These are phyloP conservation scores for Eurytemora carolleeae DNA, from an alignment of 1,140 invertebrate species.

Conservation along the genomic window DNA sequence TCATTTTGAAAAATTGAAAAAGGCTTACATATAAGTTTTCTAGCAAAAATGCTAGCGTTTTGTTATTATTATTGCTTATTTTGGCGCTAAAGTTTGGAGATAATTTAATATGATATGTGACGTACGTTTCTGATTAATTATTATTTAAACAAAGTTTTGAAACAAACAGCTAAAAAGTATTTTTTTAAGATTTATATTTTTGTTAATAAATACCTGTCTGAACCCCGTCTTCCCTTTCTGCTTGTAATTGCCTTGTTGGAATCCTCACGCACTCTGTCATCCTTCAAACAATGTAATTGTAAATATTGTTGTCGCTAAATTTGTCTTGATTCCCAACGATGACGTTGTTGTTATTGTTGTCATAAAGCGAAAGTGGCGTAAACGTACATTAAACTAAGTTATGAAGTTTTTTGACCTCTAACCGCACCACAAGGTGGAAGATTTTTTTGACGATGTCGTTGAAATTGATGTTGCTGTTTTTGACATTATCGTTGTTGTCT, in stretches of 20 bases:
- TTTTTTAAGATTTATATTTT: not conserved
- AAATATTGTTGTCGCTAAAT: not conserved
- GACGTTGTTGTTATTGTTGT: not conserved
- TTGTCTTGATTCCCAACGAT: not conserved
- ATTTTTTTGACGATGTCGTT: too few species aligned
- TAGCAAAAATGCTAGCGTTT: too few species aligned
- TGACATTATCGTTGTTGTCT: not conserved
- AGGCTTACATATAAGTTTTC: not conserved
- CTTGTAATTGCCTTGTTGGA: not conserved
- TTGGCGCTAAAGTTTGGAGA: not conserved
- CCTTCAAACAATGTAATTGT: not conserved
- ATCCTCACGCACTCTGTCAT: not conserved
- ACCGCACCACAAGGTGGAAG: too few species aligned
- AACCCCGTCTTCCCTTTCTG: not conserved
- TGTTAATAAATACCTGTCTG: not conserved
- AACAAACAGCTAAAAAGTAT: not conserved
- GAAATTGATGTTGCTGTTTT: too few species aligned
- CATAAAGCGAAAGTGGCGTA: not conserved
- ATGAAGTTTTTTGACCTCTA: too few species aligned
- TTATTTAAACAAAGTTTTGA: not conserved
- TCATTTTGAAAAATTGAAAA: too few species aligned
- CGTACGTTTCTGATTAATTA: not conserved
- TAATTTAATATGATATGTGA: not conserved
- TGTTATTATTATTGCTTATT: too few species aligned
- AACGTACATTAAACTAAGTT: not conserved